A percentile compares a stretch with the other conserved stretches of the same genome.
Conservation (phyloP, 2,888 invertebrate genomes). For the Alviniconcha strummeri region DNA sequence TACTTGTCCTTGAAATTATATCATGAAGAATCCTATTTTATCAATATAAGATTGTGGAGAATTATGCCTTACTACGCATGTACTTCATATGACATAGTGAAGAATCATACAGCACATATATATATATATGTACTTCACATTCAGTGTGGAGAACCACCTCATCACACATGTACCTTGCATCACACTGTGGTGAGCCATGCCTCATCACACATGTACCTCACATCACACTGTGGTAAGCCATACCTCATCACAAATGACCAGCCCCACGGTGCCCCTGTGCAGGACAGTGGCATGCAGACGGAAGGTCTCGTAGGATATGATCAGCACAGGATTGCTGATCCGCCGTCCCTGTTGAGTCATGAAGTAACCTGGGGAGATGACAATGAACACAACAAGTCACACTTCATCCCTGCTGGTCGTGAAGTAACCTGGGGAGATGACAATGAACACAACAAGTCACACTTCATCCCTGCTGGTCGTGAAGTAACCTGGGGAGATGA, state of each 20-base stretch:
- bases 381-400: background rate
- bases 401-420: conserved; percentile 81
- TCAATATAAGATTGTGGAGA: too few relatives aligned
- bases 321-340: conserved; percentile 91
- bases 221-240: background rate
- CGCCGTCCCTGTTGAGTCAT: conserved; percentile 82
- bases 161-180: too few relatives aligned
- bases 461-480: conserved; percentile 81
- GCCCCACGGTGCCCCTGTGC: conserved; percentile 88
- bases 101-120: too few relatives aligned
- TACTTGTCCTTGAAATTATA: too few relatives aligned
- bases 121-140: too few relatives aligned
- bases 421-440: conserved; percentile 79
- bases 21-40: too few relatives aligned
- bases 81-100: too few relatives aligned
- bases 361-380: conserved; percentile 79
- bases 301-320: conserved; percentile 99
- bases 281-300: conserved; percentile 92
- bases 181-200: too few relatives aligned
- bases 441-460: background rate
- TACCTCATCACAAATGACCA: conserved; percentile 97
- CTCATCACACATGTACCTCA: too few relatives aligned
- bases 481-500: conserved; percentile 79
- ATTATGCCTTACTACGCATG: too few relatives aligned
- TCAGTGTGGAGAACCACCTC: too few relatives aligned